These are phyloP conservation scores for Alligator sinensis DNA, from an alignment of 2,113 vertebrate species.

Conservation along the genomic window DNA sequence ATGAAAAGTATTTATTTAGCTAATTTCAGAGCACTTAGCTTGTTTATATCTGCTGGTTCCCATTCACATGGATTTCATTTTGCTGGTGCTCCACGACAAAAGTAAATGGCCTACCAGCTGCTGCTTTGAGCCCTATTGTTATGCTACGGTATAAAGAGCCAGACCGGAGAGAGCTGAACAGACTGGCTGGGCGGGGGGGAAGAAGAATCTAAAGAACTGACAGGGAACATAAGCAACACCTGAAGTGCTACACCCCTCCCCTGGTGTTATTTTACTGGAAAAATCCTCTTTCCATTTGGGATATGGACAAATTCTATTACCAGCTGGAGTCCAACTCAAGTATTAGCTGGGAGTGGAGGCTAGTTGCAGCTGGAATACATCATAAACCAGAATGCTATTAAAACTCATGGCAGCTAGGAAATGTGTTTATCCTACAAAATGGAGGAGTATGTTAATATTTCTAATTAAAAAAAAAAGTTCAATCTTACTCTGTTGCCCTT, in stretches of 20 bases:
- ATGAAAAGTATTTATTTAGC: conserved; percentile 67
- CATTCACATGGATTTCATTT: conserved; percentile 78
- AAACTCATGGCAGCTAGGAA: conserved; percentile 61
- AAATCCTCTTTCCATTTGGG: conserved; percentile 62
- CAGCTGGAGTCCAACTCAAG: conserved; percentile 73
- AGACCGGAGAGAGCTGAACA: conserved; percentile 48
- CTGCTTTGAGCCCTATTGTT: conserved; percentile 75
- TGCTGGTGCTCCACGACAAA: conserved; percentile 75
- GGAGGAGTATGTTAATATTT: conserved; percentile 63
- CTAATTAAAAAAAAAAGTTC: conserved; percentile 54
- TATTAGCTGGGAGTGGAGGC: conserved; percentile 67
- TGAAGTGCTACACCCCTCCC: conserved; percentile 57
- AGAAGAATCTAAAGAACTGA: conserved; percentile 57
- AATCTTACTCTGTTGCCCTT: conserved; percentile 71
- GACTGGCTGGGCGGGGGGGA: background rate
- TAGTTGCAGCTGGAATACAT: conserved; percentile 77
- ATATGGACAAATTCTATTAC: conserved; percentile 58
- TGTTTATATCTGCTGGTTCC: conserved; percentile 74
- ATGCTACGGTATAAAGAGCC: conserved; percentile 75
- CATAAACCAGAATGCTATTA: conserved; percentile 67
- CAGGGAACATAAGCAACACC: conserved; percentile 74
- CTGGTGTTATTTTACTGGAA: conserved; percentile 57
- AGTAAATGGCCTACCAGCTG: conserved; percentile 76
- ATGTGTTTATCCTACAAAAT: conserved; percentile 57
- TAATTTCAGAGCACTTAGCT: conserved; percentile 70